A percentile compares a stretch with the other conserved stretches of the same genome.
Conservation (phyloP, 2,888 invertebrate species). For the Ramazzottius varieornatus region DNA sequence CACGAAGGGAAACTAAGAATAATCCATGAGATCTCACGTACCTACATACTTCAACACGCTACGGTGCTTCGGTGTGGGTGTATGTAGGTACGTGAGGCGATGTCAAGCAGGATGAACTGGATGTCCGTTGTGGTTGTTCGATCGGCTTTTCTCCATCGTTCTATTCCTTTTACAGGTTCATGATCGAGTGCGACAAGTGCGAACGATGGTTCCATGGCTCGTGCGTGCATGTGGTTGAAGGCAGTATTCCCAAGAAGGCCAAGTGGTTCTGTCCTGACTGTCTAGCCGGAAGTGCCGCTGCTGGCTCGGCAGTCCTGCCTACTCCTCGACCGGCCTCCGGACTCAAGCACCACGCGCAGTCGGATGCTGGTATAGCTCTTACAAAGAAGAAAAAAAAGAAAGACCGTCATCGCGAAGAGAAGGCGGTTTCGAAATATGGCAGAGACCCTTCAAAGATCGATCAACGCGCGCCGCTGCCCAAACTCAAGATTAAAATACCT, state of each 20-base stretch:
- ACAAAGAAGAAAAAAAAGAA: neutral
- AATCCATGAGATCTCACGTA: too few species aligned
- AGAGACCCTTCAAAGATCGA: too few species aligned
- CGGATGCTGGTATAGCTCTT: too few species aligned
- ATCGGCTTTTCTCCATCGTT: too few species aligned
- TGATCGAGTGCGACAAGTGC: constrained; percentile 87
- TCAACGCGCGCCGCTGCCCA: neutral
- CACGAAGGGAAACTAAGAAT: too few species aligned
- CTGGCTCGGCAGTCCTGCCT: neutral
- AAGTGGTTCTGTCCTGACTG: constrained; percentile 33
- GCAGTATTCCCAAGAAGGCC: constrained; percentile 77
- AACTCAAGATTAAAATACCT: neutral
- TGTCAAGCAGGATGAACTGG: too few species aligned
- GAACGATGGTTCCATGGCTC: constrained; percentile 96
- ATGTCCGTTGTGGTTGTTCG: too few species aligned
- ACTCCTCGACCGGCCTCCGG: neutral
- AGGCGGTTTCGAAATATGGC: neutral
- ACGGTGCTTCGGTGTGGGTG: too few species aligned
- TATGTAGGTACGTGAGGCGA: too few species aligned
- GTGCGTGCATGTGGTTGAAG: constrained; percentile 76
- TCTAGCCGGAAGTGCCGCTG: neutral
- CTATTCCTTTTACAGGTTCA: constrained; percentile 57
- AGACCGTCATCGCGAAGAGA: neutral
- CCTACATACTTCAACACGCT: too few species aligned
- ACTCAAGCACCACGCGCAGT: neutral